Base-by-base conservation (phyloP, 1,140 invertebrate species). In the Riptortus pedestris region DNA sequence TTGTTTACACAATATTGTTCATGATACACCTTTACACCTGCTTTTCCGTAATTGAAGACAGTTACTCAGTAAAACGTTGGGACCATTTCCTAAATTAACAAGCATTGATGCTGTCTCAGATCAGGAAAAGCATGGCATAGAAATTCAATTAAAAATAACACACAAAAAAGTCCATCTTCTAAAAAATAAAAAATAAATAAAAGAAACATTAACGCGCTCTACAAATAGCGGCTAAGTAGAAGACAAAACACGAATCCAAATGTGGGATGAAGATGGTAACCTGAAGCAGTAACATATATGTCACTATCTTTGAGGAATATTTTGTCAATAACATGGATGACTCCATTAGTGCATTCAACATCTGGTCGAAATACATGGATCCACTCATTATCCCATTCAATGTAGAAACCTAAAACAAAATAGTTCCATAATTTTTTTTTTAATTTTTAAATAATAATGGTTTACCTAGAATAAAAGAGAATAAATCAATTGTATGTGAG, bases 311-410 rank as follows among this genome's bases (percentile, higher is more conserved):
- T 81, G 65, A 94, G 75, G 67, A 96, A 83, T 14, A 90, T 89
- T 64, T 77, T 78, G 71, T 93, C 90, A 70, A 96, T 91, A 43
- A 94, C 88, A 73, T 96, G 92, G 67, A 95, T 93, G 60, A 93
- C 85, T 29, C 92, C 92, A 73, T 96, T 95, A 69, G 89, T 93
- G 73, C 91, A 93, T 70, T 90, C 85, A 1, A 96, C 87, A 73
- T 95, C 90, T 1, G 90, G 85, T 65, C 90, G 80, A 71, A 87
- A 85, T n/a, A 96, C 87, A 64, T 83, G 83, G 63, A 93, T 89
- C 67, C 67, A 67, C 71, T 85, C 80, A 26, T 85, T 85, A 67
- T 89, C 84, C 90, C 90, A 94, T 71, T 86, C 83, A 52, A 93
- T 80, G 67, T 82, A 81, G 75, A 90, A 92, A 71, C 84, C 89